Evolutionary conservation across 2,113 vertebrate genomes (phyloP).

Genomic region (Nothoprocta pentlandii): DNA sequence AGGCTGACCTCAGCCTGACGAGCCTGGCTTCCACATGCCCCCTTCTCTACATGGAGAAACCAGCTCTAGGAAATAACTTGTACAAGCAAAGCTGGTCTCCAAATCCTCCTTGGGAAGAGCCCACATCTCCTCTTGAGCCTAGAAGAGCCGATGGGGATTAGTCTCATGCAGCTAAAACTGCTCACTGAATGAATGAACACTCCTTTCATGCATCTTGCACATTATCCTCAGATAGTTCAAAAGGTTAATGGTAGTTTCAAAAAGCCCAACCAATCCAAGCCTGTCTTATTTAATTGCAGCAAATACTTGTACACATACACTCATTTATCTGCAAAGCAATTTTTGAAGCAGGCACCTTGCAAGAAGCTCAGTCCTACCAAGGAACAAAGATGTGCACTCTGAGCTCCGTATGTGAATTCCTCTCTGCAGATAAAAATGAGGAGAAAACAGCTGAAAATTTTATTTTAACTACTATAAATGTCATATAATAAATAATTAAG

Average conservation of each 20-base stretch:
- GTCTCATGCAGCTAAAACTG: not conserved
- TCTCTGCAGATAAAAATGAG: not conserved
- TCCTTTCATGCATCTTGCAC: not conserved
- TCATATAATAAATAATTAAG: not conserved
- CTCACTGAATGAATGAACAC: not conserved
- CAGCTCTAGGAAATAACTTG: not conserved
- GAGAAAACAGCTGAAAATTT: not conserved
- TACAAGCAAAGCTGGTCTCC: not conserved
- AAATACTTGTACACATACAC: not conserved
- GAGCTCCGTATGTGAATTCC: not conserved
- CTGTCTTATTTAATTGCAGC: not conserved
- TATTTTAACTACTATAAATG: not conserved
- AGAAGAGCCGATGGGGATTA: not conserved
- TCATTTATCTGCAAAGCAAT: not conserved
- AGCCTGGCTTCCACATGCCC: not conserved
- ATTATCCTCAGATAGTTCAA: not conserved
- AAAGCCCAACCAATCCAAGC: not conserved
- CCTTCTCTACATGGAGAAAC: not conserved
- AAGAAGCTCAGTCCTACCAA: not conserved
- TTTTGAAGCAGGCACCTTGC: not conserved
- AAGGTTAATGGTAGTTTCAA: not conserved
- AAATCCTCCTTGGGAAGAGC: not conserved
- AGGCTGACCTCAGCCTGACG: not conserved
- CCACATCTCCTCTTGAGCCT: not conserved
- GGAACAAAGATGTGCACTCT: not conserved